Conservation (phyloP, 1,140 invertebrate genomes). For the Belonocnema kinseyi region DNA sequence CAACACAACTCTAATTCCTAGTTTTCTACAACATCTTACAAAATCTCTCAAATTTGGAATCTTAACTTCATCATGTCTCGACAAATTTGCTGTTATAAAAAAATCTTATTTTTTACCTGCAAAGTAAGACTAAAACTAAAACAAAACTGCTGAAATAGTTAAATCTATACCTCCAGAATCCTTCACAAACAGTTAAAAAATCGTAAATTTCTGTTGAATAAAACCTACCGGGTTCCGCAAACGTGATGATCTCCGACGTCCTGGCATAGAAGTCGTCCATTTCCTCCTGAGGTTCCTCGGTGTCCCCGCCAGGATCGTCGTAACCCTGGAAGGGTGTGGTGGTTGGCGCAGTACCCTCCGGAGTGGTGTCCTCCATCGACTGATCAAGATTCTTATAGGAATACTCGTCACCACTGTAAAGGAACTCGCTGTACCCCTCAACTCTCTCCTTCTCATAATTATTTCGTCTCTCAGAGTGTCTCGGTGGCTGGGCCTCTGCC, state of each 20-base stretch:
- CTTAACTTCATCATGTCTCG: too few relatives aligned
- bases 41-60: too few relatives aligned
- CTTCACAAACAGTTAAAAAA: too few relatives aligned
- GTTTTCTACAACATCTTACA: too few relatives aligned
- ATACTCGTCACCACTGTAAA: conserved; percentile 65
- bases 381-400: conserved; percentile 67
- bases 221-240: conserved; percentile 85
- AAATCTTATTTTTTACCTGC: too few relatives aligned
- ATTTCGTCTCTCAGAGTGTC: conserved; percentile 40
- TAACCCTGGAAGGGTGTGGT: conserved; percentile 63
- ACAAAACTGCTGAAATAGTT: too few relatives aligned
- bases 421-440: conserved; percentile 57
- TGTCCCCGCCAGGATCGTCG: conserved; percentile 53
- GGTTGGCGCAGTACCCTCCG: conserved; percentile 51
- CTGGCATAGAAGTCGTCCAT: conserved; percentile 86
- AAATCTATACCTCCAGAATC: too few relatives aligned
- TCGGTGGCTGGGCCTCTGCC: conserved; percentile 76
- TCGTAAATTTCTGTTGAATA: not conserved
- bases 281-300: conserved; percentile 66
- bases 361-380: conserved; percentile 47
- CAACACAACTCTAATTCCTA: too few relatives aligned
- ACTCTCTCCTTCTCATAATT: conserved; percentile 49
- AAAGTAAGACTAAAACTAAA: too few relatives aligned
- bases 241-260: conserved; percentile 88
- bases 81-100: too few relatives aligned